Conservation (phyloP, 2,113 vertebrate genomes). For the Oreotrochilus melanogaster region DNA sequence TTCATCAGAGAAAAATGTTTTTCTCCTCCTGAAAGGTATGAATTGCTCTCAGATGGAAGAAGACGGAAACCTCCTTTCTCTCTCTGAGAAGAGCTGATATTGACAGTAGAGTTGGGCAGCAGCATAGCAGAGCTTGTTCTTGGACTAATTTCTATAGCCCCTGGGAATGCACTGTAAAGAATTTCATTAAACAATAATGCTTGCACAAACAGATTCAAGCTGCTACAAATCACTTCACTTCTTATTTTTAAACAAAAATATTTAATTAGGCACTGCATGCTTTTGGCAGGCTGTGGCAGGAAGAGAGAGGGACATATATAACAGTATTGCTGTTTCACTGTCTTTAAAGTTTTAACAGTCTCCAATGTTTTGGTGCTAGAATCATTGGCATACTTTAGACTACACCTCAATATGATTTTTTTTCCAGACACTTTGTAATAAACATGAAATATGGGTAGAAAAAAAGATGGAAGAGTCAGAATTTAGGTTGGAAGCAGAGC, state of each 20-base stretch:
- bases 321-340: background rate
- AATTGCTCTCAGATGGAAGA: background rate
- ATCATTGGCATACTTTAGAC: background rate
- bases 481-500: background rate
- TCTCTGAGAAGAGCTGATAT: background rate
- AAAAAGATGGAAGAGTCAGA: background rate
- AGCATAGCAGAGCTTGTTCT: background rate
- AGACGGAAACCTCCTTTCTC: background rate
- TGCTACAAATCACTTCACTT: slow-evolving; percentile 30
- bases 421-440: background rate
- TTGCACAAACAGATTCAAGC: slow-evolving; percentile 46
- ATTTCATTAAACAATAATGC: slow-evolving; percentile 33
- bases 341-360: background rate
- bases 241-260: slow-evolving; percentile 11
- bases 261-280: background rate
- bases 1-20: background rate
- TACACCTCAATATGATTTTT: background rate
- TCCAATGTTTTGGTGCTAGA: background rate
- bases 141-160: slow-evolving; percentile 33
- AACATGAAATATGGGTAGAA: background rate
- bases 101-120: background rate
- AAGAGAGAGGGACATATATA: background rate
- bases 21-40: background rate
- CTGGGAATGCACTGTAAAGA: slow-evolving; percentile 17
- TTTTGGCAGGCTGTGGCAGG: background rate